These are phyloP conservation scores for Pollenia labialis DNA, from an alignment of 2,888 invertebrate genomes.

Conservation along the genomic window DNA sequence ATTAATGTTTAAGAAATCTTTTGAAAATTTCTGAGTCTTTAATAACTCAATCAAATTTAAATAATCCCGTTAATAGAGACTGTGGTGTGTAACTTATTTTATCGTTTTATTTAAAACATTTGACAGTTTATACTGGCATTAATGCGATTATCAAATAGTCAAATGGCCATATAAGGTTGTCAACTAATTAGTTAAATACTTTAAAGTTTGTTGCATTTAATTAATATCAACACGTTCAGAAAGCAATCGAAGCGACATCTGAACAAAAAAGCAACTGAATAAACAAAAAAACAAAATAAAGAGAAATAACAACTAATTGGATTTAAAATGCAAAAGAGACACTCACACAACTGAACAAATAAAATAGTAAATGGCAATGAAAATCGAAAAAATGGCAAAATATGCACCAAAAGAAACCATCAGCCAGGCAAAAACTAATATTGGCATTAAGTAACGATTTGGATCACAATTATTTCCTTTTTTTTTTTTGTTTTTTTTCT, in stretches of 20 bases:
- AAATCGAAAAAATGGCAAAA: conserved; percentile 45
- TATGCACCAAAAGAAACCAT: conserved; percentile 57
- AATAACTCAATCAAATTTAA: background rate
- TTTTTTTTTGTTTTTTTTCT: background rate
- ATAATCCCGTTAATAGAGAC: background rate
- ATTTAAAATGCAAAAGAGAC: conserved; percentile 58
- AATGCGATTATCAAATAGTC: conserved; percentile 62
- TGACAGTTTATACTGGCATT: conserved; percentile 64
- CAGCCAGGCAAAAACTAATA: conserved; percentile 45
- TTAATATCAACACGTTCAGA: conserved; percentile 70
- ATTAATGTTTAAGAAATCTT: no score
- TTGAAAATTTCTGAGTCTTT: no score
- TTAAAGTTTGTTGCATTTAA: conserved; percentile 65
- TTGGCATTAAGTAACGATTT: conserved; percentile 70
- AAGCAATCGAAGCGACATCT: conserved; percentile 56
- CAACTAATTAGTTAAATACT: conserved; percentile 71
- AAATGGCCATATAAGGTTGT: conserved; percentile 70
- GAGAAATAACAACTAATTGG: conserved; percentile 66
- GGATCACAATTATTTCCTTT: conserved; percentile 59
- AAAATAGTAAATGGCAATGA: background rate
- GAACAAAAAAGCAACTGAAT: conserved; percentile 23
- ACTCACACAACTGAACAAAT: conserved; percentile 1
- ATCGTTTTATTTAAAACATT: conserved; percentile 48
- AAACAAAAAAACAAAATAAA: conserved; percentile 13
- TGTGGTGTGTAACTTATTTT: conserved; percentile 14